These are phyloP conservation scores for Chalcosyrphus nemorum DNA, from an alignment of 2,888 invertebrate genomes.

Conservation along the genomic window DNA sequence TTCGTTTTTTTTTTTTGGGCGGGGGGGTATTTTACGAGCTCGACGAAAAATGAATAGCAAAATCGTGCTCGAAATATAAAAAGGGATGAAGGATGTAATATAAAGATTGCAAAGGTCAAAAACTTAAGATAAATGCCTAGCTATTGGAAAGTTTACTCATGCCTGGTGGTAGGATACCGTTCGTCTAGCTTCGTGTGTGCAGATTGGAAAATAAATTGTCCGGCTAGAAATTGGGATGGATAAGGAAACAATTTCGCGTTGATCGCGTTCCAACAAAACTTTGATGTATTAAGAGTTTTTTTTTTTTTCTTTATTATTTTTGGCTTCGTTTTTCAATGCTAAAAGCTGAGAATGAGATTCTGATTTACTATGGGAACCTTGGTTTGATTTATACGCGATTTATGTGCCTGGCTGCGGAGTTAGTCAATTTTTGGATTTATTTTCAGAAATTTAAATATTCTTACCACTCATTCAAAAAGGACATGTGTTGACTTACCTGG, in stretches of 20 bases:
- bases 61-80: conserved; percentile 70
- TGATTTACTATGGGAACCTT: conserved; percentile 24
- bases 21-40: conserved; percentile 68
- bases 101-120: conserved; percentile 65
- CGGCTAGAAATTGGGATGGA: conserved; percentile 67
- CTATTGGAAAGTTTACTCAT: conserved; percentile 62
- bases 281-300: conserved; percentile 45
- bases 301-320: conserved; percentile 1
- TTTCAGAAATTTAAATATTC: not conserved
- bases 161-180: too few relatives aligned
- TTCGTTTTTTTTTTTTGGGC: too few relatives aligned
- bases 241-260: conserved; percentile 64
- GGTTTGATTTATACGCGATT: conserved; percentile 4
- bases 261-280: conserved; percentile 56
- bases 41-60: conserved; percentile 71
- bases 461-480: too few relatives aligned
- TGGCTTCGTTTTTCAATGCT: too few relatives aligned
- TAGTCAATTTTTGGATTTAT: not conserved
- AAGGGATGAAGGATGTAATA: conserved; percentile 32
- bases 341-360: conserved; percentile 13
- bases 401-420: not conserved
- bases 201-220: conserved; percentile 70
- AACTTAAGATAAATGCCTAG: conserved; percentile 63
- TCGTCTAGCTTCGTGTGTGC: conserved; percentile 13
- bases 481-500: too few relatives aligned